Evolutionary conservation across 2,888 invertebrate species (phyloP), one percentile per base, ranked within the genome.

Genomic region (Electrophaes corylata): DNA sequence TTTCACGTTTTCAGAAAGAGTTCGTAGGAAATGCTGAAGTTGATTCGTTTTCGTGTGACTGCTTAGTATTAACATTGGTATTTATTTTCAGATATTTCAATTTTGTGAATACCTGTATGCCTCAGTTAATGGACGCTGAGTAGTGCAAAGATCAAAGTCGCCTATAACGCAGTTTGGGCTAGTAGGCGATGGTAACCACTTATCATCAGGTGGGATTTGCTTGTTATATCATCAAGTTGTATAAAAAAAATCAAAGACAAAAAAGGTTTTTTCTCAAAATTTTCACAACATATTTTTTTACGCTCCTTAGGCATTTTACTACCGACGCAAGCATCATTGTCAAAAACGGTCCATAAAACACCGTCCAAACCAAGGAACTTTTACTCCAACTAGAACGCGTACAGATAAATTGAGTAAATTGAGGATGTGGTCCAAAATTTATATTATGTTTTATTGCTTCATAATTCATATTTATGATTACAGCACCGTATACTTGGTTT

Each of bases 1-100:
- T 64, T 64, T 60, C 62, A 43, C 51, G 56, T 57, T 62, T 61
- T 46, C 37, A 31, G 29, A 44, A 43, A 37, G 54, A 55, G 51
- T 29, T 48, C 43, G 33, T 44, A 52, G 43, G 41, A 60, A 57
- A 12, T 35, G 33, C 40, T 52, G 43, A 16, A 47, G 45, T 52
- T 52, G 45, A 60, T 60, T 51, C 35, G 35, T 49, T 48, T 48
- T 39, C 45, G 16, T 19, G 44, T 49, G 39, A 40, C 16, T 12
- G 14, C 3, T 12, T 29, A 35, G 41, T 45, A 39, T 56, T 48
- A 35, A 37, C 43, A 40, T 39, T 49, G 26, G 20, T 50, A 43
- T 49, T 37, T 45, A 35, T 12, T 10, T 23, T 44, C 6, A 16
- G 16, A 16, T 10, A 31, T 4, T 29, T 2, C n/a, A n/a, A n/a